Base-by-base conservation (phyloP, 2,888 invertebrate genomes). In the Eudemis profundana region DNA sequence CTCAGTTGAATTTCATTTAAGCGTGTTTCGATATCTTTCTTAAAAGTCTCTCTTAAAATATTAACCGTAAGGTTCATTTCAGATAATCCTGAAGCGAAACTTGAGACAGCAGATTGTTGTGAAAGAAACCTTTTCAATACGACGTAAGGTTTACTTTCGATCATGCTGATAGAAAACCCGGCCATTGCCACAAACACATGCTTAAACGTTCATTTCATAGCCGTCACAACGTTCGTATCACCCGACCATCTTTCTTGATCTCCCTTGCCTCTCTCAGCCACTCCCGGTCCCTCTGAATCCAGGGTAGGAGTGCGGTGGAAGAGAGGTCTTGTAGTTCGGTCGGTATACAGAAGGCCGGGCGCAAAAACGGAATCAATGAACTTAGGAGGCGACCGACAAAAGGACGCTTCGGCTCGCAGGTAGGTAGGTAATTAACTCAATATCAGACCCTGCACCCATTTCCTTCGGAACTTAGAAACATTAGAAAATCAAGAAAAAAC, bases 311-410 rank as follows among this genome's bases (percentile, higher is more conserved):
- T 68, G 57, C 59, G 71, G 64, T 62, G 38, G 62, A 70, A 68
- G 61, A 72, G 76, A 69, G 89, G 72, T 84, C 85, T 73, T 17
- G 42, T 12, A 63, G 21, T 36, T 49, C 85, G 87, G 90, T 76
- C 76, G 53, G 73, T 70, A 78, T 77, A 78, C 81, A 76, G 79
- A 83, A 83, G 83, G 70, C 71, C 70, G 78, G 76, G 87, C 86
- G 85, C 85, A 86, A 85, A 82, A 86, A 83, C 79, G 87, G 90
- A 90, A 90, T 91, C 90, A 90, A 90, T 91, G 90, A 90, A 90
- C 90, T 89, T 87, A 77, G 74, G 84, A 83, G 79, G 79, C 87
- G 88, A 82, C 89, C 89, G 89, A 89, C 89, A 89, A 90, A 84
- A 89, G 90, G 90, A 89, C 89, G 88, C 85, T 89, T 86, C 80